Percentiles rank a stretch among this genome's conserved stretches.
Evolutionary conservation across 2,113 vertebrate species (phyloP).

Genomic region (Epinephelus cyanopodus): DNA sequence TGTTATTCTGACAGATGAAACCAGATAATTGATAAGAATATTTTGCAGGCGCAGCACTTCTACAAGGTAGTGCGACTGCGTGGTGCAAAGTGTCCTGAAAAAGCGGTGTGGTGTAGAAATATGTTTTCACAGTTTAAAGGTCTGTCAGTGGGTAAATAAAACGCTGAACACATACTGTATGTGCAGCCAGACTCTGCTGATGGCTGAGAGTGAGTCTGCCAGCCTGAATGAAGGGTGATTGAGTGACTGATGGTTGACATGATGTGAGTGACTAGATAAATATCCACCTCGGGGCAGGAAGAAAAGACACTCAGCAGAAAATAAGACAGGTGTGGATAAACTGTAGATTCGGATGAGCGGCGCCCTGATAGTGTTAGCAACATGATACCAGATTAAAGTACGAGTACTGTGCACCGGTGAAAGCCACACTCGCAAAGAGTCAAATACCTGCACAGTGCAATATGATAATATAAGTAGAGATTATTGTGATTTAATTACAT

Average conservation of each 20-base stretch:
- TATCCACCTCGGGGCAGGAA: constrained; percentile 17
- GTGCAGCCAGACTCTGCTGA: constrained; percentile 25
- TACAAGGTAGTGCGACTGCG: not conserved
- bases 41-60: constrained; percentile 42
- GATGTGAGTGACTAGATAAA: constrained; percentile 42
- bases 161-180: constrained; percentile 38
- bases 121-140: constrained; percentile 61
- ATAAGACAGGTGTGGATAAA: constrained; percentile 33
- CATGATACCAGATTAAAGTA: constrained; percentile 42
- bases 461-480: constrained; percentile 28
- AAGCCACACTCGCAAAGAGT: constrained; percentile 14
- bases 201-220: constrained; percentile 20
- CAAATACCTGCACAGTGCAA: constrained; percentile 19
- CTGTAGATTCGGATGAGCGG: not conserved
- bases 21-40: constrained; percentile 33
- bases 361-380: constrained; percentile 34
- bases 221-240: constrained; percentile 15
- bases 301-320: constrained; percentile 24
- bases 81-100: constrained; percentile 27
- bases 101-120: constrained; percentile 19
- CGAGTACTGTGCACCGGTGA: not conserved
- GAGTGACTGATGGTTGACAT: constrained; percentile 53
- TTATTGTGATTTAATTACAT: constrained; percentile 46
- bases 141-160: constrained; percentile 61
- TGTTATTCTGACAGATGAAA: constrained; percentile 24